phyloP scores from a whole-genome alignment of 2,113 vertebrate genomes.

The Leptodactylus fuscus region DNA sequence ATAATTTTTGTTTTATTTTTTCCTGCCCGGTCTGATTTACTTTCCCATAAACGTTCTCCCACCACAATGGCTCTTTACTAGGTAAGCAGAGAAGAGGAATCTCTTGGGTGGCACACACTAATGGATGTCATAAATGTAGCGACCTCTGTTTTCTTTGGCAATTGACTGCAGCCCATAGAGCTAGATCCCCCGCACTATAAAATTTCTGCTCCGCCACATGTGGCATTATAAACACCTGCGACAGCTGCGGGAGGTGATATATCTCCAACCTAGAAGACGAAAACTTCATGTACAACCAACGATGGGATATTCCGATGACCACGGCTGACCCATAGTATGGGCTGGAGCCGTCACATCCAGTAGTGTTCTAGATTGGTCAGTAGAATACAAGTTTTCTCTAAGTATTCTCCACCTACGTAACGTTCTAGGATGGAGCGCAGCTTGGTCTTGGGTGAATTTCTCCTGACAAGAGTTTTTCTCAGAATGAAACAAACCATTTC shows the following conservation, averaged over 20 bases:
- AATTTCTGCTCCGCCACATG: background rate
- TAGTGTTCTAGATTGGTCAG: background rate
- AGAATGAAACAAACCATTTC: slow-evolving; percentile 50
- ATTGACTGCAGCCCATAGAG: background rate
- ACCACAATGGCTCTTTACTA: background rate
- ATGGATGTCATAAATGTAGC: slow-evolving; percentile 12
- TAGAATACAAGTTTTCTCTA: background rate
- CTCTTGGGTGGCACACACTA: slow-evolving; percentile 24
- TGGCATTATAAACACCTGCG: slow-evolving; percentile 30
- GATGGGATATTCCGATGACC: background rate
- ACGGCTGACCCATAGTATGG: background rate
- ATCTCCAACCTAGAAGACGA: background rate
- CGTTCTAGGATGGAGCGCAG: background rate
- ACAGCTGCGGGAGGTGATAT: background rate
- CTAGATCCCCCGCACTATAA: background rate
- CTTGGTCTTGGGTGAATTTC: background rate
- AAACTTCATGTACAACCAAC: background rate
- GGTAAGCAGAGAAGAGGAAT: background rate
- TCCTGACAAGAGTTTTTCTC: slow-evolving; percentile 27
- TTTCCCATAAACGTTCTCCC: background rate
- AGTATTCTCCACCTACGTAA: background rate
- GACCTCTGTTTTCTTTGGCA: slow-evolving; percentile 30
- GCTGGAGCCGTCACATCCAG: background rate
- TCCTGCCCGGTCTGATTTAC: too few species aligned
- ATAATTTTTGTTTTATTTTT: background rate